Evolutionary conservation across 2,888 invertebrate species (phyloP).

Genomic region (Nesidiocoris tenuis): DNA sequence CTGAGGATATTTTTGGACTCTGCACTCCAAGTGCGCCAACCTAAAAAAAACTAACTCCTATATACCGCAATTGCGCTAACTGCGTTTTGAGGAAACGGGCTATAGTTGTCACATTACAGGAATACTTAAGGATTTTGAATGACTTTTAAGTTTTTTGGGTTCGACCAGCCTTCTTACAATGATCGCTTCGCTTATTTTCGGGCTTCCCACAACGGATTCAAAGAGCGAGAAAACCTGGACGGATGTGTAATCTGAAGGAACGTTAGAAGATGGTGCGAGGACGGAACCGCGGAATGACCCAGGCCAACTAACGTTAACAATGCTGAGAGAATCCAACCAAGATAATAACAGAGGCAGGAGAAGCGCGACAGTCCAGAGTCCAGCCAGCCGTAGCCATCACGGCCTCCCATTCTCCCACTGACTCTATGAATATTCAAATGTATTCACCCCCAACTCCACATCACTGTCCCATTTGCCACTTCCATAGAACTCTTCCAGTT

Average conservation of each 20-base stretch:
- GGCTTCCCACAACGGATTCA: not conserved
- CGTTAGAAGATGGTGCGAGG: conserved; percentile 12
- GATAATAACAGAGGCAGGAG: conserved; percentile 20
- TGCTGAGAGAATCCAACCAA: conserved; percentile 40
- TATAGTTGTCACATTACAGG: too few relatives aligned
- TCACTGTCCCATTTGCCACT: not conserved
- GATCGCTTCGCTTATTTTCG: too few relatives aligned
- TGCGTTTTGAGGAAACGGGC: too few relatives aligned
- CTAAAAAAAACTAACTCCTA: too few relatives aligned
- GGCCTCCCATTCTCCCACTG: conserved; percentile 33
- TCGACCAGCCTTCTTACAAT: too few relatives aligned
- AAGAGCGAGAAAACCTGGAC: not conserved
- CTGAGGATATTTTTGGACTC: too few relatives aligned
- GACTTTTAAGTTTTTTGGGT: too few relatives aligned
- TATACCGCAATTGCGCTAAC: too few relatives aligned
- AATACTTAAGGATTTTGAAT: too few relatives aligned
- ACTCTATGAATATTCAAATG: conserved; percentile 39
- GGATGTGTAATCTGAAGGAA: conserved; percentile 9
- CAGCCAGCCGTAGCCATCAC: not conserved
- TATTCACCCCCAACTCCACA: not conserved
- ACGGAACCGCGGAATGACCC: not conserved
- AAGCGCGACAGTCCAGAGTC: conserved; percentile 38
- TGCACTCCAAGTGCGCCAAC: too few relatives aligned
- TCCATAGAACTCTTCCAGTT: not conserved
- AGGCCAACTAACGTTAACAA: conserved; percentile 20